Evolutionary conservation across 2,113 vertebrate species (phyloP).

Genomic region (Puffinus mauretanicus): DNA sequence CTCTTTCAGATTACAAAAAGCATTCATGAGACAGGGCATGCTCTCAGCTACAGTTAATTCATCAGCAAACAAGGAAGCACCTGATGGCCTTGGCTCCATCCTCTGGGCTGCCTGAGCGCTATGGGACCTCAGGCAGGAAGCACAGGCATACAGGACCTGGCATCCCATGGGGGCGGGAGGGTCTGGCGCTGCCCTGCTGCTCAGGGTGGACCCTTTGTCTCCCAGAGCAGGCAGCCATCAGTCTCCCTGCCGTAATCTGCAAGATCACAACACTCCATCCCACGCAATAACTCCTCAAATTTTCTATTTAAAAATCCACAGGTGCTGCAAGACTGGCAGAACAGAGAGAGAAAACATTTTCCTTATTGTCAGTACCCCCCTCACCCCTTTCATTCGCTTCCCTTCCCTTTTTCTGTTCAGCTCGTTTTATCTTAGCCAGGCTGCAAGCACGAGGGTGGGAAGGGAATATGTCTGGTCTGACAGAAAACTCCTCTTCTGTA

Average conservation of each 20-base stretch:
- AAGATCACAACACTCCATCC: not conserved
- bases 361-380: not conserved
- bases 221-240: fast-evolving
- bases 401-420: not conserved
- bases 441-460: not conserved
- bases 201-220: not conserved
- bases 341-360: not conserved
- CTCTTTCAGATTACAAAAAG: not conserved
- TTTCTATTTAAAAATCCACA: not conserved
- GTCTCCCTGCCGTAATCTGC: not conserved
- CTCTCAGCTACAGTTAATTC: not conserved
- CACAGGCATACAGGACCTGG: not conserved
- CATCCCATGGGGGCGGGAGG: fast-evolving
- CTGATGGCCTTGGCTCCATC: not conserved
- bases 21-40: not conserved
- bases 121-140: not conserved
- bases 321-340: not conserved
- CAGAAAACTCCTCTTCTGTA: not conserved
- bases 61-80: not conserved
- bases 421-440: not conserved
- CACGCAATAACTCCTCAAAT: not conserved
- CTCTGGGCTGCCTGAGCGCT: not conserved
- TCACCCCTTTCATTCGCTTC: not conserved
- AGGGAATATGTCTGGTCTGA: not conserved
- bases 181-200: fast-evolving